phyloP scores from a whole-genome alignment of 2,797 vertebrate species.

The Petrocephalus schoutedeni region DNA sequence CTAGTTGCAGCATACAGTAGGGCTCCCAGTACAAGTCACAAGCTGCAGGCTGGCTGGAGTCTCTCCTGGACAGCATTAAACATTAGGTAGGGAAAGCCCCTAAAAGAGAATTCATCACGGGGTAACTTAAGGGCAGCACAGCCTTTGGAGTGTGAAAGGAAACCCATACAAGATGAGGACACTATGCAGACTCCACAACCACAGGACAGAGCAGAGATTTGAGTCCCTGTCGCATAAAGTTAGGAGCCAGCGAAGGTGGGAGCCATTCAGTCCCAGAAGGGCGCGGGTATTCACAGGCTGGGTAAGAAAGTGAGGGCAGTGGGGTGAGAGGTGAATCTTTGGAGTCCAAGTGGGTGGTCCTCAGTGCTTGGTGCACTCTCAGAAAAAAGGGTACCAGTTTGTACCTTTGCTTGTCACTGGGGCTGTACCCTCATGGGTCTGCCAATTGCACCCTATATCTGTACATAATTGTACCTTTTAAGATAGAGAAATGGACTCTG shows the following conservation, averaged over 20 bases:
- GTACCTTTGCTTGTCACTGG: too few relatives aligned
- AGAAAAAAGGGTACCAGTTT: too few relatives aligned
- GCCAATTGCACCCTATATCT: too few relatives aligned
- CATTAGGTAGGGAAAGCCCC: not conserved
- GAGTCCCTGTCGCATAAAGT: not conserved
- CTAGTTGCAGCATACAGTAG: not conserved
- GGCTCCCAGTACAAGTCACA: not conserved
- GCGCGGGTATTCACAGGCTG: not conserved
- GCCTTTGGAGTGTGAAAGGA: not conserved
- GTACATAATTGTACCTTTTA: too few relatives aligned
- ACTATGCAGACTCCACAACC: not conserved
- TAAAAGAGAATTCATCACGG: not conserved
- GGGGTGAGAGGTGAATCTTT: not conserved
- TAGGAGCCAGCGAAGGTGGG: not conserved
- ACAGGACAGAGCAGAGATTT: not conserved
- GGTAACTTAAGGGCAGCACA: not conserved
- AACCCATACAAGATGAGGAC: not conserved
- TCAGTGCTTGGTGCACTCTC: not conserved
- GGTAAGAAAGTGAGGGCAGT: not conserved
- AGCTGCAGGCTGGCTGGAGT: not conserved
- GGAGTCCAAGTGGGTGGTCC: not conserved
- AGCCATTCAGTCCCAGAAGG: not conserved
- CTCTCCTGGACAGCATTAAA: not conserved
- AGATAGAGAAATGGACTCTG: too few relatives aligned
- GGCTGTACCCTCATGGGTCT: too few relatives aligned